Percentiles rank a stretch among this genome's conserved stretches.
phyloP scores from a whole-genome alignment of 2,888 invertebrate species.

The Lottia gigantea region DNA sequence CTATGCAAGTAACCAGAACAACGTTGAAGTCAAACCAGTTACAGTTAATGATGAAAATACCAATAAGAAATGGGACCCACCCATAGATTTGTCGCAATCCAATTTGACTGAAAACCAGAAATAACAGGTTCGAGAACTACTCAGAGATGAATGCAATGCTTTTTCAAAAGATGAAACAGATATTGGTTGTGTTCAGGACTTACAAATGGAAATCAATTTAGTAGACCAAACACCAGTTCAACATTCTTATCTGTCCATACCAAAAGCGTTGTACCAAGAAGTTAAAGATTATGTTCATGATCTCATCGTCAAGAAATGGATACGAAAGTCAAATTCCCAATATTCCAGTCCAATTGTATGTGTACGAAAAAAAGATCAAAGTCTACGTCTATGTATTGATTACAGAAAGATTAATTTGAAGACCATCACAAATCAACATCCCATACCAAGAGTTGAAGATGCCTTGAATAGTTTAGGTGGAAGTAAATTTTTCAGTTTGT shows the following conservation, averaged over 20 bases:
- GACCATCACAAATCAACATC: slow-evolving; percentile 23
- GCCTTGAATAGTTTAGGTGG: slow-evolving; percentile 24
- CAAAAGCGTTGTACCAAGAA: slow-evolving; percentile 33
- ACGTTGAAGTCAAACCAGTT: too few species aligned
- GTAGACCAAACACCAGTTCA: slow-evolving; percentile 32
- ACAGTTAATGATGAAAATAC: too few species aligned
- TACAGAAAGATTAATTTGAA: slow-evolving; percentile 26
- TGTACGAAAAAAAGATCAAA: slow-evolving; percentile 26
- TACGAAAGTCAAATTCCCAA: slow-evolving; percentile 26
- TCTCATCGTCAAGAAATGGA: slow-evolving; percentile 28
- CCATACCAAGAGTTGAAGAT: slow-evolving; percentile 29
- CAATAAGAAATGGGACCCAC: slow-evolving; percentile 24
- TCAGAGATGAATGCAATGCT: slow-evolving; percentile 28
- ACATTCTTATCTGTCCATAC: slow-evolving; percentile 30
- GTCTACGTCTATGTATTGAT: slow-evolving; percentile 29
- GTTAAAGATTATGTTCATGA: slow-evolving; percentile 37
- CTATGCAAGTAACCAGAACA: too few species aligned
- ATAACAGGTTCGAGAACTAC: slow-evolving; percentile 19
- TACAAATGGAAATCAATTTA: slow-evolving; percentile 32
- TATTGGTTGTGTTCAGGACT: slow-evolving; percentile 27
- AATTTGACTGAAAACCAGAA: slow-evolving; percentile 24
- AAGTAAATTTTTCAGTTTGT: slow-evolving; percentile 23
- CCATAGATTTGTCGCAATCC: slow-evolving; percentile 20
- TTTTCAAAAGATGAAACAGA: slow-evolving; percentile 34
- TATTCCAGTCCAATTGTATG: slow-evolving; percentile 29